Conservation (phyloP, 2,113 vertebrate genomes). For the Centropus unirufus region DNA sequence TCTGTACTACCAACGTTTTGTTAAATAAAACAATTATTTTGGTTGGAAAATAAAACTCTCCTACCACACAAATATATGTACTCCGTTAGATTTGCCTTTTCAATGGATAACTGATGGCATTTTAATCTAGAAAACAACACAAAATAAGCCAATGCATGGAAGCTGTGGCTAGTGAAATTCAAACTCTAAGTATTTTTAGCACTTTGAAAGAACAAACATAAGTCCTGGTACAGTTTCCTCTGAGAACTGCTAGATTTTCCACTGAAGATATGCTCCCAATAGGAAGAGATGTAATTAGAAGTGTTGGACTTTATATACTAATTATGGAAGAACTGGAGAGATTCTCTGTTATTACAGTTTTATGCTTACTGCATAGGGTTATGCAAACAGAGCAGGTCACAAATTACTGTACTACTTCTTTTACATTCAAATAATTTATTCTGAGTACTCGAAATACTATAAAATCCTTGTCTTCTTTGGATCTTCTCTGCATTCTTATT, state of each 20-base stretch:
- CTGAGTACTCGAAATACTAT: neutral
- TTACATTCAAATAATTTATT: slow-evolving; percentile 2
- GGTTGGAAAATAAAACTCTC: neutral
- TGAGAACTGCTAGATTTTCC: neutral
- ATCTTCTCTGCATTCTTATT: neutral
- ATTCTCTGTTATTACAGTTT: neutral
- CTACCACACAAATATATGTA: neutral
- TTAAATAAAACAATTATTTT: neutral
- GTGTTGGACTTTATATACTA: neutral
- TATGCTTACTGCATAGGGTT: neutral
- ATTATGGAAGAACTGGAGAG: neutral
- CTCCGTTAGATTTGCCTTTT: neutral
- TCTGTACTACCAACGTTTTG: neutral
- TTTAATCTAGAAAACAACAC: neutral
- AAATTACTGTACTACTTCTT: neutral
- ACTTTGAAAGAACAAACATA: neutral
- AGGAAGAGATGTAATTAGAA: neutral
- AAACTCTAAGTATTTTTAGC: neutral
- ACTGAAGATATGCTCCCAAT: neutral
- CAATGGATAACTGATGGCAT: neutral
- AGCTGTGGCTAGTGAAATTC: neutral
- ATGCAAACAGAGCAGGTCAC: neutral
- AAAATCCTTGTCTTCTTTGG: neutral
- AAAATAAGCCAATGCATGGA: neutral
- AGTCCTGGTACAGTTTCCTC: neutral